A percentile compares a stretch with the other conserved stretches of the same genome.
These are phyloP conservation scores for Micrastur ruficollis DNA, from an alignment of 2,797 vertebrate species.

Conservation along the genomic window DNA sequence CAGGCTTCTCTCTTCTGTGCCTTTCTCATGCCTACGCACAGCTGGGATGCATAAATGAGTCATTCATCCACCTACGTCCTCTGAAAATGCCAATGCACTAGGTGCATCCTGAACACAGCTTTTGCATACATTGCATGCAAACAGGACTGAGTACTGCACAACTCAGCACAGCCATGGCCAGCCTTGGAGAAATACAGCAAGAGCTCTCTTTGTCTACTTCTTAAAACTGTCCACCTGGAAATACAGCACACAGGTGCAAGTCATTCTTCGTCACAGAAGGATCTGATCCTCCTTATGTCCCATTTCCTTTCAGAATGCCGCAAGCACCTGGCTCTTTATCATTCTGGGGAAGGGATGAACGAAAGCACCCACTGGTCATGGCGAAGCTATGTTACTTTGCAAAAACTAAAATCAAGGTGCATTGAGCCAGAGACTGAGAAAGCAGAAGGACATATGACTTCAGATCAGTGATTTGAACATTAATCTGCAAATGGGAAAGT, in stretches of 20 bases:
- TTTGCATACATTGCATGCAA: neutral
- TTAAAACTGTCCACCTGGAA: neutral
- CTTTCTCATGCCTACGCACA: neutral
- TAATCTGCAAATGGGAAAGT: neutral
- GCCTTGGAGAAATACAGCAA: neutral
- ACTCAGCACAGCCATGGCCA: neutral
- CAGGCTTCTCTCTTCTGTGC: neutral
- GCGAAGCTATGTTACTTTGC: neutral
- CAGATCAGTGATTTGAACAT: neutral
- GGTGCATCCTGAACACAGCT: neutral
- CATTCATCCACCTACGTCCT: neutral
- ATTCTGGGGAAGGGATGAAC: neutral
- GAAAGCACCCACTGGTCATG: neutral
- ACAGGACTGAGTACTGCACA: neutral
- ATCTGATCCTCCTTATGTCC: neutral
- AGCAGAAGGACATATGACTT: neutral
- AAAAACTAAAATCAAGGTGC: neutral
- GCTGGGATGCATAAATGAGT: neutral
- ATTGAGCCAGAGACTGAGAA: neutral
- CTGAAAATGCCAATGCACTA: neutral
- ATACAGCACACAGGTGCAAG: neutral
- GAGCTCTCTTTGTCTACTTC: neutral
- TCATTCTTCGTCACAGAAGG: neutral
- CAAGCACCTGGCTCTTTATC: neutral
- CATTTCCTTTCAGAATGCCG: neutral